Evolutionary conservation across 2,113 vertebrate species (phyloP), one percentile per base, ranked within the genome.

Genomic region (Aythya baeri): DNA sequence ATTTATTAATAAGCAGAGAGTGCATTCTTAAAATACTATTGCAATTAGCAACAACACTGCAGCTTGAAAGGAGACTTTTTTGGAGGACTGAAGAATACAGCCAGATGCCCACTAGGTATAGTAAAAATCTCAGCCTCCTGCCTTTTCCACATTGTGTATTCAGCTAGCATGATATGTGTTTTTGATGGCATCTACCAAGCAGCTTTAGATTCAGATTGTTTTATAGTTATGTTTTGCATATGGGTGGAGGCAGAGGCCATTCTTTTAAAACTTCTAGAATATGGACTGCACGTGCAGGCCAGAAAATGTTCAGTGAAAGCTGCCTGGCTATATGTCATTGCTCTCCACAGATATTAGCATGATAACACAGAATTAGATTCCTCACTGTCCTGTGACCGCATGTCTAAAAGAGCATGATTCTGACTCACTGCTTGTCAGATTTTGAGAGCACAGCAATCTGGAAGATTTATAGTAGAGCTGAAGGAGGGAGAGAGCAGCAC

Each of bases 301-400:
- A 52, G 50, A 55, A 88, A 83, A 73, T 4, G 12, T 57, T 62
- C 18, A 79, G 74, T 20, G 55, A 71, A 82, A 44, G 22, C 57
- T 68, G 25, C 7, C 57, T 41, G 31, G n/a, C 27, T 81, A 31
- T 0, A 0, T 5, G 1, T 54, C 34, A 81, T 26, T 49, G 36
- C 78, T 46, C 20, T 89, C 11, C 21, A 7, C 0, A 11, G 5
- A 21, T 17, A 36, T 52, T 59, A 7, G 5, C 55, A 61, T 5
- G 17, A 63, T 4, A 79, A 34, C 36, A 38, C 7, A 62, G 12
- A 17, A 18, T 50, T 49, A 18, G 6, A 3, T 21, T 78, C 50
- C 49, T 65, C 26, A 13, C 26, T 36, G 52, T 67, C 66, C 57
- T 74, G 29, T 38, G 44, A 74, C 68, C 34, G 34, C 36, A 52